Evolutionary conservation across 1,140 invertebrate genomes (phyloP), one percentile per base, ranked within the genome.

Genomic region (Drosophila santomea): DNA sequence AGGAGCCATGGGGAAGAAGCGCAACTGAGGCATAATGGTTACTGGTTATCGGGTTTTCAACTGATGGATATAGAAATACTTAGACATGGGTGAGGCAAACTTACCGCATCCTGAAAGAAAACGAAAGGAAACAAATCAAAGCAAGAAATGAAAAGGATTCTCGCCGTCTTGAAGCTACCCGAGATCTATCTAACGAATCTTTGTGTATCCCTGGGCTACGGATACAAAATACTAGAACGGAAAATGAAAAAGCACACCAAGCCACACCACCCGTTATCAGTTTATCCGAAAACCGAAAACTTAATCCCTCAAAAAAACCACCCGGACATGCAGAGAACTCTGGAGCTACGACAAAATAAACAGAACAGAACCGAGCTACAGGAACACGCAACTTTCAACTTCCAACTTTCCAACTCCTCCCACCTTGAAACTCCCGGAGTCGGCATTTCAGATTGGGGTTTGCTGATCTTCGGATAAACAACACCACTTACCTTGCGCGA

Each of bases 81-180:
- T 68, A 54, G 64, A 63, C 47, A 68, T 66, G 39, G 64, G 44
- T 44, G 63, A 59, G 78, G 68, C 60, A 80, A 75, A 92, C 91
- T 92, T 92, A 92, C 91, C 91, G 91, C 91, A 91, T 92, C 91
- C 91, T 92, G 91, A 83, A 92, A 92, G 85, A 85, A 85, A 86
- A 91, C 71, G 75, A 91, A 91, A 86, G 90, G 69, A 88, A 91
- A 90, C 73, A 78, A 90, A 88, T 86, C 82, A 86, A 86, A 80
- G 77, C 86, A 81, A 80, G 84, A 90, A 91, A 88, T 83, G 71
- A 91, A 76, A 88, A 77, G 66, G 78, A 78, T 15, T 59, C 38
- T 50, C 48, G 48, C 28, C 48, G 48, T 50, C 48, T 32, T 50
- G 25, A 50, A 15, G 14, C 25, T 32, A 63, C 39, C 38, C 39